Base-by-base conservation (phyloP, 2,888 invertebrate species). In the Epinotia brunnichana region DNA sequence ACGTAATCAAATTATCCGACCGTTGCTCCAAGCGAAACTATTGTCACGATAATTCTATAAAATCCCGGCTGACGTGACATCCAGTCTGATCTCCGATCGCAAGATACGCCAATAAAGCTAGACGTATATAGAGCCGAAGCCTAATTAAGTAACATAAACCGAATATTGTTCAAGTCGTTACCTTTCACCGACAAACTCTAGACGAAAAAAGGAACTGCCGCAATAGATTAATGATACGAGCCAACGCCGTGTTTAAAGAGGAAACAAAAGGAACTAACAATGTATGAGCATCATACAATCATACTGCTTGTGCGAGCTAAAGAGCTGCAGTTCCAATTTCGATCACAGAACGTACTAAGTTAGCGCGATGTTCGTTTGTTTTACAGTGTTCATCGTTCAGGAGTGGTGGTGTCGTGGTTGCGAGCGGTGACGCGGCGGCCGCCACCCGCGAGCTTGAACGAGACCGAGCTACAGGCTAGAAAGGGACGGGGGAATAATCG, bases 211-310 rank as follows among this genome's bases (percentile, higher is more conserved):
- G 84, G 83, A 79, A 85, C 83, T 83, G 85, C 78, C 81, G 88
- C 91, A 92, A 92, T 92, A 92, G 91, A 92, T 92, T 91, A 92
- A 92, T 92, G 92, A 91, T 91, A 91, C 86, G 85, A 90, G 86
- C 83, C 82, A 87, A 85, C 84, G 86, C 87, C 87, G 89, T 86
- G 83, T 88, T 88, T 88, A 87, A 89, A 87, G 53, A 24, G 24
- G 41, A 53, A 63, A 21, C 39, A 84, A 85, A 80, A 82, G 82
- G 81, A 81, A 61, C 75, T 69, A 73, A 73, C 67, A 69, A 70
- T 68, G 67, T 68, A 68, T 59, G 67, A 48, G 57, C 51, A 29
- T 63, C 67, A 56, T 66, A 54, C 66, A 15, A 41, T 41, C 62
- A 63, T 51, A 44, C 64, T 51, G 24, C 62, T 54, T 64, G 19